phyloP scores from a whole-genome alignment of 2,888 invertebrate species.

The Xylophagus ater region DNA sequence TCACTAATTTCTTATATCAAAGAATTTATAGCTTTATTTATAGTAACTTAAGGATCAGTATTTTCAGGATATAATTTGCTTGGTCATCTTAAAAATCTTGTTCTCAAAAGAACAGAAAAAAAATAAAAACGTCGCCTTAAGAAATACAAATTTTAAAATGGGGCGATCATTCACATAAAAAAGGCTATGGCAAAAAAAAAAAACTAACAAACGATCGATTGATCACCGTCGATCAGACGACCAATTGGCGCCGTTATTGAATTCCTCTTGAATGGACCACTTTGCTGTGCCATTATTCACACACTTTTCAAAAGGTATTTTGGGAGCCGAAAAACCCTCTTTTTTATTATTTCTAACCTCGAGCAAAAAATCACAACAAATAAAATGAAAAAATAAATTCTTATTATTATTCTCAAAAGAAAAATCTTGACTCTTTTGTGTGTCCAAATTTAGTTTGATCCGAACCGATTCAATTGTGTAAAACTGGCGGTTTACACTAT shows the following conservation, averaged over 20 bases:
- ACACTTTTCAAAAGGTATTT: slow-evolving; percentile 13
- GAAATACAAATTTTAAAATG: too few relatives aligned
- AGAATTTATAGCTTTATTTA: too few relatives aligned
- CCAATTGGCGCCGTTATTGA: slow-evolving; percentile 18
- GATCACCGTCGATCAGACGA: slow-evolving; percentile 18
- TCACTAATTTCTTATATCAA: too few relatives aligned
- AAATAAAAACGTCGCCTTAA: too few relatives aligned
- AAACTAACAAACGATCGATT: slow-evolving; percentile 16
- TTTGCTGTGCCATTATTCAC: slow-evolving; percentile 17
- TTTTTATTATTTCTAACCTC: slow-evolving; percentile 5
- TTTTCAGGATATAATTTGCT: too few relatives aligned
- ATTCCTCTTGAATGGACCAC: slow-evolving; percentile 16
- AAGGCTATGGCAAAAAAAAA: slow-evolving; percentile 8
- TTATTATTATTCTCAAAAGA: neutral
- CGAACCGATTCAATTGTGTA: slow-evolving; percentile 11
- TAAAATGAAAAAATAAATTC: neutral
- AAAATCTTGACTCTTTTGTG: slow-evolving; percentile 11
- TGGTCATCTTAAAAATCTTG: too few relatives aligned
- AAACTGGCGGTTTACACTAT: slow-evolving; percentile 16
- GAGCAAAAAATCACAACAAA: slow-evolving; percentile 4
- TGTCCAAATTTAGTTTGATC: slow-evolving; percentile 1
- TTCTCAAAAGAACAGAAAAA: too few relatives aligned
- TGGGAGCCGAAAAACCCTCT: slow-evolving; percentile 3
- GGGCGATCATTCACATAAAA: slow-evolving; percentile 6
- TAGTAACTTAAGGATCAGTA: too few relatives aligned